Conservation (phyloP, 1,140 invertebrate genomes). For the Polyergus mexicanus region DNA sequence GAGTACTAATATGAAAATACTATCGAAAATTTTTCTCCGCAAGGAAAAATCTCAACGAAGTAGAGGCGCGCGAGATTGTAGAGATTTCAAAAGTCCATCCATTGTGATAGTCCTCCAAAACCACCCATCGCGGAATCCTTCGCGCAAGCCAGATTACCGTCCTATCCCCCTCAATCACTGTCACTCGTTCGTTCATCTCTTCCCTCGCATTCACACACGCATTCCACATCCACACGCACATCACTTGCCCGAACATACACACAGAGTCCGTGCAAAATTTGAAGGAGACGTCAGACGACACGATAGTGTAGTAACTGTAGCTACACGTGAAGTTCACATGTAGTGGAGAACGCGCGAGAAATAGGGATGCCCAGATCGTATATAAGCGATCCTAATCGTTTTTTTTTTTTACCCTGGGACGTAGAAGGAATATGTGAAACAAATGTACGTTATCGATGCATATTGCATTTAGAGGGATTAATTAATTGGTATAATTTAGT, state of each 20-base stretch:
- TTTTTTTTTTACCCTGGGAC: not conserved
- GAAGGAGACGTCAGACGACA: constrained; percentile 64
- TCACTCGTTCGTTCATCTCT: constrained; percentile 74
- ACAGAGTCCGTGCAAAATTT: constrained; percentile 60
- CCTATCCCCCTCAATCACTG: constrained; percentile 65
- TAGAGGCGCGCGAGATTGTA: constrained; percentile 73
- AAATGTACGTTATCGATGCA: constrained; percentile 43
- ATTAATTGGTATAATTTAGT: constrained; percentile 34
- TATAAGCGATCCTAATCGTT: constrained; percentile 71
- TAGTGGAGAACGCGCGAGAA: constrained; percentile 59
- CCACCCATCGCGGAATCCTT: constrained; percentile 58
- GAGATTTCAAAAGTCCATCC: constrained; percentile 67
- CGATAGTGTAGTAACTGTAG: constrained; percentile 62
- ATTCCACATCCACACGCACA: constrained; percentile 73
- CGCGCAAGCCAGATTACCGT: constrained; percentile 64
- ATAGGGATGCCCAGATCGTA: constrained; percentile 72
- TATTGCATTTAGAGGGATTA: constrained; percentile 37
- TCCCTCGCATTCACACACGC: constrained; percentile 64
- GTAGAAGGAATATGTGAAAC: constrained; percentile 34
- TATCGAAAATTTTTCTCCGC: constrained; percentile 54
- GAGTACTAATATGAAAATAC: no score
- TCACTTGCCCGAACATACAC: constrained; percentile 69
- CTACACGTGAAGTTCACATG: constrained; percentile 55
- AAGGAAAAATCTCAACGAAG: constrained; percentile 31
- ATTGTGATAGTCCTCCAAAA: constrained; percentile 70